Percentiles rank a stretch among this genome's conserved stretches.
Conservation (phyloP, 2,113 vertebrate genomes). For the Sinocyclocheilus maitianheensis region DNA sequence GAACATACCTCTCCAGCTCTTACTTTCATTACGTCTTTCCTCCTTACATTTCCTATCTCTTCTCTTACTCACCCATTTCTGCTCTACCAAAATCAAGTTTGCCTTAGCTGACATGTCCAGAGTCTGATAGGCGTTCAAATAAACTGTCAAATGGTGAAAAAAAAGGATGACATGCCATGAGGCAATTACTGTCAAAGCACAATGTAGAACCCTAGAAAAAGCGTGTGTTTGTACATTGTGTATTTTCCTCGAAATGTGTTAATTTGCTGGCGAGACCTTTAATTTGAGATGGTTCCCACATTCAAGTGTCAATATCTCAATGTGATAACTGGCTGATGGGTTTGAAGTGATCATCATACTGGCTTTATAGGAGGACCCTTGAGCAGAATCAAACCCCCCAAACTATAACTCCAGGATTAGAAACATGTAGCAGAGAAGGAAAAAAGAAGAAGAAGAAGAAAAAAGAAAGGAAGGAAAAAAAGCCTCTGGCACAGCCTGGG, state of each 20-base stretch:
- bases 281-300: conserved; percentile 34
- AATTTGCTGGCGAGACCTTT: conserved; percentile 7
- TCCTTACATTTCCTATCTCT: conserved; percentile 24
- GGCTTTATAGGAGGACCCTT: conserved; percentile 13
- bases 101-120: conserved; percentile 17
- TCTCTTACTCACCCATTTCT: conserved; percentile 13
- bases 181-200: conserved; percentile 54
- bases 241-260: conserved; percentile 16
- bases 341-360: conserved; percentile 36
- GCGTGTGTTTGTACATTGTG: not conserved
- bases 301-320: conserved; percentile 34
- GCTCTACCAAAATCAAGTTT: conserved; percentile 32
- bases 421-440: not conserved
- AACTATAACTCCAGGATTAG: conserved; percentile 42
- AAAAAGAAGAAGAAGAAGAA: not conserved
- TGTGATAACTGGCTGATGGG: conserved; percentile 27
- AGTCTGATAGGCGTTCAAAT: conserved; percentile 41
- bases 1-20: conserved; percentile 35
- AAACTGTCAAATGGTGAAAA: conserved; percentile 40
- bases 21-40: conserved; percentile 49
- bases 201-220: conserved; percentile 8
- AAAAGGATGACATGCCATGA: conserved; percentile 38
- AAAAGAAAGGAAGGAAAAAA: not conserved
- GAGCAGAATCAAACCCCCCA: conserved; percentile 20
- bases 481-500: conserved; percentile 13